These are phyloP conservation scores for Pheosia gnoma DNA, from an alignment of 2,888 invertebrate genomes.

Conservation along the genomic window DNA sequence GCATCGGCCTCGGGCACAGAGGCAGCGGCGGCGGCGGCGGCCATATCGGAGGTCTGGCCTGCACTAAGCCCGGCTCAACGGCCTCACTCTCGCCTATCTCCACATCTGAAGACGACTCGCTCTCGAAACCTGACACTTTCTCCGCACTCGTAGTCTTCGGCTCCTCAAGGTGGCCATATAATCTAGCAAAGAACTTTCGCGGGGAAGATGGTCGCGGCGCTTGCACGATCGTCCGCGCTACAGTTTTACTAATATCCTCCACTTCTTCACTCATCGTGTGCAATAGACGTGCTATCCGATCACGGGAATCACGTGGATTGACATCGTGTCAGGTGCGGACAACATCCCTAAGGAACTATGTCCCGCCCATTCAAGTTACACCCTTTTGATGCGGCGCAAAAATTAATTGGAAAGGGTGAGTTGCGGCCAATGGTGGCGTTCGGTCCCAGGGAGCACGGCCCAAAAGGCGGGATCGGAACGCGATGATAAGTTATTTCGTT, in stretches of 20 bases:
- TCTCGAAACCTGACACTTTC: slow-evolving; percentile 51
- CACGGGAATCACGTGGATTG: slow-evolving; percentile 64
- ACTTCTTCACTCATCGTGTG: slow-evolving; percentile 53
- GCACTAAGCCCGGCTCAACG: slow-evolving; percentile 26
- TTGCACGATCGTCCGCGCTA: slow-evolving; percentile 47
- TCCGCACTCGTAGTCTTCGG: slow-evolving; percentile 47
- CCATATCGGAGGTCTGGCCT: slow-evolving; percentile 51
- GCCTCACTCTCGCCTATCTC: slow-evolving; percentile 64
- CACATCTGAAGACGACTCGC: slow-evolving; percentile 77
- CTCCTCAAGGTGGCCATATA: slow-evolving; percentile 90
- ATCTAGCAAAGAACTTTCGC: slow-evolving; percentile 90
- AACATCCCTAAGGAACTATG: slow-evolving; percentile 49
- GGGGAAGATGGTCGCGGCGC: slow-evolving; percentile 88
- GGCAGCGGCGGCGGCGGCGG: slow-evolving; percentile 71
- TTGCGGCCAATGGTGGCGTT: slow-evolving; percentile 53
- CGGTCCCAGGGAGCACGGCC: slow-evolving; percentile 44
- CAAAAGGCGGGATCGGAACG: slow-evolving; percentile 52
- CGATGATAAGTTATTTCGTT: slow-evolving; percentile 20
- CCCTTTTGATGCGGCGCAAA: slow-evolving; percentile 50
- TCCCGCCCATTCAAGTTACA: slow-evolving; percentile 53
- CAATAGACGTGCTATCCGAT: slow-evolving; percentile 52
- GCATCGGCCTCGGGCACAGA: slow-evolving; percentile 72
- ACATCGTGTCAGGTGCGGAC: slow-evolving; percentile 61
- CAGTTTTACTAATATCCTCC: slow-evolving; percentile 36
- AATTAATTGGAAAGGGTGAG: slow-evolving; percentile 53